Evolutionary conservation across 2,113 vertebrate genomes (phyloP), one percentile per base, ranked within the genome.

Genomic region (Aptenodytes forsteri): DNA sequence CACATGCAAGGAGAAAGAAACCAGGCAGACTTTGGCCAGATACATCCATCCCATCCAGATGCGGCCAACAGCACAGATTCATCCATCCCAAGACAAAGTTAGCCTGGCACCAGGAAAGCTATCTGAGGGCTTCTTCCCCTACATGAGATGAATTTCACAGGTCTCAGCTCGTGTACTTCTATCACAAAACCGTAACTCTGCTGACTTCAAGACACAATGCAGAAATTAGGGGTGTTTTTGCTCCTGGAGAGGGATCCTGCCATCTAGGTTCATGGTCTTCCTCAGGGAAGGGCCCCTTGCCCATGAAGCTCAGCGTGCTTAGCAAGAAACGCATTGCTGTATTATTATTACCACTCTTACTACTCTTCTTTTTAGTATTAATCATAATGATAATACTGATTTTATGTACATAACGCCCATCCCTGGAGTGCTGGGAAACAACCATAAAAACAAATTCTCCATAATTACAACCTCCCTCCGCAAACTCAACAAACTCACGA

Each of bases 321-420:
- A 81, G 42, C 34, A 89, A 82, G 40, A 86, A 89, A 87, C 0
- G 2, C 26, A 71, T 13, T 84, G 36, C 34, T 50, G 17, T 66
- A 38, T 38, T 90, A 82, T 81, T 79, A 66, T 66, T 54, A 62
- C 75, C 16, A 46, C 55, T 91, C 47, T 50, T 71, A 88, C 12
- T 65, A 38, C 19, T 80, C 34, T 55, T 71, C 59, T 80, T 92
- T 90, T 88, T 89, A 93, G 66, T 92, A 93, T 86, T 96, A 93
- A 93, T 90, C 0, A 3, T 34, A 83, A 86, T n/a, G 27, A 82
- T 92, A 92, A 95, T 80, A 77, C 49, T 56, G 27, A 86, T 76
- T 90, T 93, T 86, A 88, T 59, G 34, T 46, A 80, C 34, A 19
- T 40, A 92, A 75, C 30, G 77, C 21, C 36, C 30, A 78, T 89